Evolutionary conservation across 2,888 invertebrate genomes (phyloP), one percentile per base, ranked within the genome.

Genomic region (Colostygia pectinataria): DNA sequence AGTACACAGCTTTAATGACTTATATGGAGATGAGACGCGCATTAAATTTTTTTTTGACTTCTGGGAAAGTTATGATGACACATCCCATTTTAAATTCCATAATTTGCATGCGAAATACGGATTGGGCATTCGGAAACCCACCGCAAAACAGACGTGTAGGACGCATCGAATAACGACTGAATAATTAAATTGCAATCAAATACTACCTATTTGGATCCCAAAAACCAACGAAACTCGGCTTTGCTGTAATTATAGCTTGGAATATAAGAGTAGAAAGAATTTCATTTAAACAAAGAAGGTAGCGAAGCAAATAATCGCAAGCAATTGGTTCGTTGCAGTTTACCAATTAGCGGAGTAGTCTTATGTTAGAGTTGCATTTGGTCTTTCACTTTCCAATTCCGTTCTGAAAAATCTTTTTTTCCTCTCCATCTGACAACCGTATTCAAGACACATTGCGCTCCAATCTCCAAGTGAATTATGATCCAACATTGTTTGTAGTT

Each of bases 161-260:
- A 49, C 65, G 67, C 71, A 73, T 67, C 72, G 69, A 74, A 77
- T 74, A 76, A 71, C 66, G 65, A 61, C 67, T 80, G 78, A 81
- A 81, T 85, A 77, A 81, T 81, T 75, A 77, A 83, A 78, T 73
- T 63, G 71, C 77, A 82, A 83, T 83, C 77, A 81, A 83, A 80
- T 80, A 76, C 59, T 59, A 65, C 72, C 74, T 71, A 71, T 77
- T 73, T 66, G 61, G 63, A 73, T 80, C 80, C 77, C 71, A 66
- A 67, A 79, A 73, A 77, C 73, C 67, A 64, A 68, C 70, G 68
- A 64, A 65, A 65, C 71, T 71, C 61, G 55, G 66, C 63, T 51
- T 24, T n/a, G 18, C 42, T 76, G 66, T 74, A 78, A 80, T 79
- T 76, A 78, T 74, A 76, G 77, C 77, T 74, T 67, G 70, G 71